Conservation (phyloP, 2,113 vertebrate species). For the Rutilus rutilus region DNA sequence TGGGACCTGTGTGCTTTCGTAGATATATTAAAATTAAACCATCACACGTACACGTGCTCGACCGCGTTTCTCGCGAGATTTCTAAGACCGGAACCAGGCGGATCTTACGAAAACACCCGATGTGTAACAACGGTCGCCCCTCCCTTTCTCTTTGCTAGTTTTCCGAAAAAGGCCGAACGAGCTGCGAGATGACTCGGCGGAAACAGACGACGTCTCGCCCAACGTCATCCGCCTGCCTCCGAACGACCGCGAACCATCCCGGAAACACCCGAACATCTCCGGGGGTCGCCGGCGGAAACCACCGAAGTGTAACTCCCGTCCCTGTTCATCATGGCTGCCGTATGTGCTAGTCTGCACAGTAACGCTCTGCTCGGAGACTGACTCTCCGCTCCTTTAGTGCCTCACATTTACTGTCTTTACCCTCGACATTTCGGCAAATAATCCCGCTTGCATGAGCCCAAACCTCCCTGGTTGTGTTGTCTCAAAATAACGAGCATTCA, state of each 20-base stretch:
- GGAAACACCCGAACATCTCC: conserved; percentile 61
- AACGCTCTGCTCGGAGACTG: conserved; percentile 75
- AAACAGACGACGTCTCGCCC: conserved; percentile 67
- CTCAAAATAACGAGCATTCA: conserved; percentile 69
- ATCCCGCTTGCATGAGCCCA: conserved; percentile 43
- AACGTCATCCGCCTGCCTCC: not conserved
- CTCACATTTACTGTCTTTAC: conserved; percentile 59
- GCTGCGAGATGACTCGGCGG: conserved; percentile 53
- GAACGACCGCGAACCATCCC: conserved; percentile 66
- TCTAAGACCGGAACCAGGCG: conserved; percentile 50
- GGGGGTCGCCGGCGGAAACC: conserved; percentile 64
- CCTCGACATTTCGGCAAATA: conserved; percentile 62
- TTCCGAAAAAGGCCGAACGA: conserved; percentile 65
- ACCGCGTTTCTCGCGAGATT: conserved; percentile 63
- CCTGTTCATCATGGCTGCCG: conserved; percentile 79
- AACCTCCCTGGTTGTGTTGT: conserved; percentile 59
- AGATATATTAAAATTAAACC: not conserved
- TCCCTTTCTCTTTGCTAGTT: conserved; percentile 55
- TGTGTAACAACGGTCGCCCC: conserved; percentile 49
- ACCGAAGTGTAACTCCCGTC: conserved; percentile 66
- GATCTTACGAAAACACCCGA: conserved; percentile 70
- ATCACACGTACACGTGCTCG: conserved; percentile 6
- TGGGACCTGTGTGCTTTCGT: not conserved
- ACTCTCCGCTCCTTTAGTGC: conserved; percentile 69
- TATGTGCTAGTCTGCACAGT: conserved; percentile 73